phyloP scores from a whole-genome alignment of 1,140 invertebrate genomes.

The Pseudoatta argentina region DNA sequence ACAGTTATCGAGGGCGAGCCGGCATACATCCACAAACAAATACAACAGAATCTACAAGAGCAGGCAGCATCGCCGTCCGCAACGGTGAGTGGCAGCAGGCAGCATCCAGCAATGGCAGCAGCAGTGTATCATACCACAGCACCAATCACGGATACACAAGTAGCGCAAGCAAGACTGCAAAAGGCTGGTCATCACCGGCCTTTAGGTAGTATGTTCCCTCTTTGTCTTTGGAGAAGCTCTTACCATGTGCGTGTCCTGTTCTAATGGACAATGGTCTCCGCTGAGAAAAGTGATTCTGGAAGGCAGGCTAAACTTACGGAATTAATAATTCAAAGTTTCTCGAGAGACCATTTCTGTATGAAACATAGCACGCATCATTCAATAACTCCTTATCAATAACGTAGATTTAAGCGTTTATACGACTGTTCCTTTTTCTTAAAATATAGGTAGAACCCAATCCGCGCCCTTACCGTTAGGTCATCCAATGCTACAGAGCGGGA shows the following conservation, averaged over 20 bases:
- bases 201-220: slow-evolving; percentile 89
- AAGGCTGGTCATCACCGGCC: slow-evolving; percentile 92
- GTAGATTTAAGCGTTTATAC: background rate
- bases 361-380: slow-evolving; percentile 55
- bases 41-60: slow-evolving; percentile 83
- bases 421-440: background rate
- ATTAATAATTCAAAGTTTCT: background rate
- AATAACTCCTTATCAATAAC: background rate
- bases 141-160: slow-evolving; percentile 89
- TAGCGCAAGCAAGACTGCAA: slow-evolving; percentile 91
- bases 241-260: slow-evolving; percentile 61
- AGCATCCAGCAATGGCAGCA: slow-evolving; percentile 45
- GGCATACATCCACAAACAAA: slow-evolving; percentile 88
- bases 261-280: slow-evolving; percentile 29
- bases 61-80: slow-evolving; percentile 27
- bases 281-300: background rate
- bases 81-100: slow-evolving; percentile 24
- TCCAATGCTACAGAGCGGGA: slow-evolving; percentile 92
- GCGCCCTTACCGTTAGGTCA: slow-evolving; percentile 97
- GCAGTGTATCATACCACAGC: slow-evolving; percentile 80
- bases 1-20: slow-evolving; percentile 88
- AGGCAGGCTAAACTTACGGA: background rate
- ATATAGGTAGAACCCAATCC: slow-evolving; percentile 92
- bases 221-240: slow-evolving; percentile 72
- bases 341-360: slow-evolving; percentile 41